Percentiles rank a stretch among this genome's conserved stretches.
phyloP scores from a whole-genome alignment of 2,113 vertebrate species.

The Sinocyclocheilus maitianheensis region DNA sequence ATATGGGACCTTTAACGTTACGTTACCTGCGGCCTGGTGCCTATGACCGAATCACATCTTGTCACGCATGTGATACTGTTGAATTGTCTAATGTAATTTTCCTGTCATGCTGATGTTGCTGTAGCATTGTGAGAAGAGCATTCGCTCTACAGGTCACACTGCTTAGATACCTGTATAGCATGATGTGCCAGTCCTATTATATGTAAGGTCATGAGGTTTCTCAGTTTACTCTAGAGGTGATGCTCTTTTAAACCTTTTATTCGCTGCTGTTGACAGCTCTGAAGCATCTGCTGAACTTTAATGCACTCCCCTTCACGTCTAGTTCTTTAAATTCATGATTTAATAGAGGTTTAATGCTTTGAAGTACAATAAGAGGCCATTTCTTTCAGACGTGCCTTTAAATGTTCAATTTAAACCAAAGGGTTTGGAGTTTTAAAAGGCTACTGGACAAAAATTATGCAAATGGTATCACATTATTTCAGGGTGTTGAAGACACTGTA shows the following conservation, averaged over 20 bases:
- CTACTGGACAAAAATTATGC: conserved; percentile 28
- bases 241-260: background rate
- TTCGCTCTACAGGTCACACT: background rate
- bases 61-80: background rate
- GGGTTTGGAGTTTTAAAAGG: conserved; percentile 18
- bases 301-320: background rate
- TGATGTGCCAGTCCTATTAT: background rate
- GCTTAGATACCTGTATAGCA: background rate
- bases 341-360: conserved; percentile 24
- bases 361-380: background rate
- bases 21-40: background rate
- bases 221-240: background rate
- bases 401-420: conserved; percentile 11
- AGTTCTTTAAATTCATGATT: background rate
- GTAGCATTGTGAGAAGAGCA: background rate
- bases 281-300: background rate
- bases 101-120: background rate
- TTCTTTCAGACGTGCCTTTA: conserved; percentile 8
- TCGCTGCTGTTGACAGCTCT: background rate
- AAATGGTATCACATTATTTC: background rate
- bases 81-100: background rate
- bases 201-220: background rate
- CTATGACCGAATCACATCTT: background rate
- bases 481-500: background rate
- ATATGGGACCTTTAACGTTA: too few species aligned